phyloP scores from a whole-genome alignment of 2,113 vertebrate species.

The Gallinago jamesoni region DNA sequence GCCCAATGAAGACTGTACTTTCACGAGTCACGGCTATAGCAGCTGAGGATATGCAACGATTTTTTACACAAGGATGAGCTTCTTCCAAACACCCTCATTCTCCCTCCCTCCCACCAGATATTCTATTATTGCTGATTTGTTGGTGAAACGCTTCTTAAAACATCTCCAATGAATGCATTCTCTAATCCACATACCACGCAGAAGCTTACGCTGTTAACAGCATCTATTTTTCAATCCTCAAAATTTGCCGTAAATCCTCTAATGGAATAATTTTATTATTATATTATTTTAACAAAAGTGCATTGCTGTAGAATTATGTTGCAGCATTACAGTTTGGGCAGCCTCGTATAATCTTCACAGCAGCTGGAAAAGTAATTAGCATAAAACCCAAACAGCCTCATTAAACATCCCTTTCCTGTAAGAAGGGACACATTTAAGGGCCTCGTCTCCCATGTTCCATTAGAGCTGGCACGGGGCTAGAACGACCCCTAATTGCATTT shows the following conservation, averaged over 20 bases:
- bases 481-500: neutral
- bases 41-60: neutral
- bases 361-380: constrained; percentile 67
- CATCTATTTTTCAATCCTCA: neutral
- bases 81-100: neutral
- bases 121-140: neutral
- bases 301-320: constrained; percentile 11
- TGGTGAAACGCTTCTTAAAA: neutral
- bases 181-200: neutral
- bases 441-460: neutral
- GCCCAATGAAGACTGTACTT: neutral
- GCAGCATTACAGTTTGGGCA: neutral
- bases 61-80: neutral
- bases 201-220: neutral
- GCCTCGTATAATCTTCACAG: constrained; percentile 51
- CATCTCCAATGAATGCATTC: neutral
- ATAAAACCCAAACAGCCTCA: constrained; percentile 25
- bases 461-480: neutral
- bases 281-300: neutral
- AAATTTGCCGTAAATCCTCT: neutral
- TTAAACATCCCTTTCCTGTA: constrained; percentile 34
- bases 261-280: neutral
- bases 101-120: neutral
- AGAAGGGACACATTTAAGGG: neutral
- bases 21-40: neutral